phyloP scores from a whole-genome alignment of 2,888 invertebrate species.

The Belgica antarctica region DNA sequence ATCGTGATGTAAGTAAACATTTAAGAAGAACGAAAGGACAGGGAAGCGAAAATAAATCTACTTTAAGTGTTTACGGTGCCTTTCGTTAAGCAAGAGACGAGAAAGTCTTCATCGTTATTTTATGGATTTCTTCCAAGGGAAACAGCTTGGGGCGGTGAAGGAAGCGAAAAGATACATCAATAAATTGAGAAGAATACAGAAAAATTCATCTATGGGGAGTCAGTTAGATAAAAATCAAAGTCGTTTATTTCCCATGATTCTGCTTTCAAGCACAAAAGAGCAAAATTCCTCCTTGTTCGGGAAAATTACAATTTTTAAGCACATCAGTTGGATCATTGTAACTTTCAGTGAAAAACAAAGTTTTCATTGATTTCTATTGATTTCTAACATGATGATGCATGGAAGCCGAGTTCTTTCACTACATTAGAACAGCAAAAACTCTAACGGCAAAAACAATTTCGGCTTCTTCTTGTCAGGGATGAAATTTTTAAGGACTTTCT shows the following conservation, averaged over 20 bases:
- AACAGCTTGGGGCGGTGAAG: background rate
- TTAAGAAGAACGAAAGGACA: background rate
- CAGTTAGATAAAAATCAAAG: slow-evolving; percentile 39
- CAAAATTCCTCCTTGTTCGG: background rate
- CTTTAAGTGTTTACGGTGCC: slow-evolving; percentile 38
- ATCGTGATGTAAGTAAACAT: slow-evolving; percentile 7
- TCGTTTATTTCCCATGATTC: slow-evolving; percentile 42
- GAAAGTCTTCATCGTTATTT: background rate
- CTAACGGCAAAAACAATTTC: too few relatives aligned
- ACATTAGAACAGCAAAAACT: background rate
- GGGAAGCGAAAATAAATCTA: slow-evolving; percentile 33
- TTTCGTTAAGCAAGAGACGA: background rate
- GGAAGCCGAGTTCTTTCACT: slow-evolving; percentile 5
- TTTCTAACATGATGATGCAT: background rate
- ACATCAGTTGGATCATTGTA: too few relatives aligned
- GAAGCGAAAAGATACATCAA: slow-evolving; percentile 34
- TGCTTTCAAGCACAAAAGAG: background rate
- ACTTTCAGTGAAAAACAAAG: too few relatives aligned
- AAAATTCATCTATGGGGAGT: slow-evolving; percentile 42
- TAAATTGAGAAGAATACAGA: too few relatives aligned
- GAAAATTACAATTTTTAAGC: background rate
- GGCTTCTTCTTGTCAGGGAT: background rate
- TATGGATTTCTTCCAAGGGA: background rate
- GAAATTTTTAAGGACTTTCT: background rate
- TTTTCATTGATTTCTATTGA: background rate